Conservation (phyloP, 92 coral and sea anemone genomes). For the Palythoa grandiflora region DNA sequence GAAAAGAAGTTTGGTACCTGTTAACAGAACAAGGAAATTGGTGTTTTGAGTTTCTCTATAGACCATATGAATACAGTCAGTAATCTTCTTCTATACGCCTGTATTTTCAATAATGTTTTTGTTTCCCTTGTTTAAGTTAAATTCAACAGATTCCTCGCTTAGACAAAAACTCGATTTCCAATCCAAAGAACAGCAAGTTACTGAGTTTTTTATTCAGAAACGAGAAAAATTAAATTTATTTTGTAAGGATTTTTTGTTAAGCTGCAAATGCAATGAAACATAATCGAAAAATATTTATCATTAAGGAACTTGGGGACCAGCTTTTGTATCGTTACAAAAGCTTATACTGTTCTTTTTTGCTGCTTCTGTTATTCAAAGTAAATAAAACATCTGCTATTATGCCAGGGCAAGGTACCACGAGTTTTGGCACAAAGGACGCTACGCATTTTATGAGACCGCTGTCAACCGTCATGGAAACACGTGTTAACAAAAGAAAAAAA, state of each 20-base stretch:
- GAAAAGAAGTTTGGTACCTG: conserved; percentile 35
- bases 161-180: background rate
- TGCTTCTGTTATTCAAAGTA: background rate
- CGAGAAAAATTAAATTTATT: background rate
- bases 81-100: background rate
- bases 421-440: conserved; percentile 35
- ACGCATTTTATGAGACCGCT: conserved; percentile 29
- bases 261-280: background rate
- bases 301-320: background rate
- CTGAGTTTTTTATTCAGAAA: background rate
- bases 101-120: conserved; percentile 19
- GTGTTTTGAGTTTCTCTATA: conserved; percentile 28
- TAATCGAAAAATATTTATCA: background rate
- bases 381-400: conserved; percentile 3
- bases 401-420: conserved; percentile 9
- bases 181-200: background rate
- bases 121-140: background rate
- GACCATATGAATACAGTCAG: conserved; percentile 13
- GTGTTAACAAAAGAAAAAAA: conserved; percentile 12
- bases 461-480: conserved; percentile 39
- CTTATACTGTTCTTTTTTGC: background rate
- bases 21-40: conserved; percentile 42
- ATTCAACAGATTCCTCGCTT: background rate
- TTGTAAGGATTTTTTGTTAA: background rate
- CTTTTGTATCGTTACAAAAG: background rate